Evolutionary conservation across 1,140 invertebrate genomes (phyloP), one percentile per base, ranked within the genome.

Genomic region (Dendrolimus kikuchii): DNA sequence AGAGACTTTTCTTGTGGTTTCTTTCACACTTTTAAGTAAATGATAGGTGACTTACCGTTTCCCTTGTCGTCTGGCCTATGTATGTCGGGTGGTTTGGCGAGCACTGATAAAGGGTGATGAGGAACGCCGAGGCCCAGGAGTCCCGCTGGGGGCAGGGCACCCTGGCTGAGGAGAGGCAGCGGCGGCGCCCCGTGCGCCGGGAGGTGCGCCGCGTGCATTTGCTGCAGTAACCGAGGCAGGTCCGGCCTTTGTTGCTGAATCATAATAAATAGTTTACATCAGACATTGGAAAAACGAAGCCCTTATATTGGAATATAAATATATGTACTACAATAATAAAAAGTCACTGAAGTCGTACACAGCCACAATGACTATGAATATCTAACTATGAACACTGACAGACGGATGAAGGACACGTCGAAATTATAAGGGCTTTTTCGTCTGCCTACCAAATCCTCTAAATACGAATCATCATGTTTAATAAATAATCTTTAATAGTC

Each of bases 191-290:
- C 88, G 70, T 96, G 95, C 4, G 93, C 92, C 23, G 95, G 95
- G 58, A 97, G 73, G 81, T 96, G 94, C 74, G 95, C 92, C 5
- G 95, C 95, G 71, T 97, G 95, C 95, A 97, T 96, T 88, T 97
- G 95, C 84, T 96, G 95, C 77, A 94, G 78, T 63, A 94, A 71
- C 76, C 93, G 89, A 2, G 93, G 93, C 49, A 94, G 77, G 75
- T 94, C 93, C 40, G 93, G 92, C 71, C 93, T 89, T 81, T 94
- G 93, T 92, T 93, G 93, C 92, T 94, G 88, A 39, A 90, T 64
- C 56, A 64, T 67, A 62, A 58, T 5, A 45, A n/a, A 45, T 8
- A 9, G 6, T 8, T n/a, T 7, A 10, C 23, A 5, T 5, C n/a
- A 45, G n/a, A 45, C 6, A n/a, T 5, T 10, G 5, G 5, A 5